Percentiles rank a stretch among this genome's conserved stretches.
These are phyloP conservation scores for Lasioglossum albipes DNA, from an alignment of 1,140 invertebrate genomes.

Conservation along the genomic window DNA sequence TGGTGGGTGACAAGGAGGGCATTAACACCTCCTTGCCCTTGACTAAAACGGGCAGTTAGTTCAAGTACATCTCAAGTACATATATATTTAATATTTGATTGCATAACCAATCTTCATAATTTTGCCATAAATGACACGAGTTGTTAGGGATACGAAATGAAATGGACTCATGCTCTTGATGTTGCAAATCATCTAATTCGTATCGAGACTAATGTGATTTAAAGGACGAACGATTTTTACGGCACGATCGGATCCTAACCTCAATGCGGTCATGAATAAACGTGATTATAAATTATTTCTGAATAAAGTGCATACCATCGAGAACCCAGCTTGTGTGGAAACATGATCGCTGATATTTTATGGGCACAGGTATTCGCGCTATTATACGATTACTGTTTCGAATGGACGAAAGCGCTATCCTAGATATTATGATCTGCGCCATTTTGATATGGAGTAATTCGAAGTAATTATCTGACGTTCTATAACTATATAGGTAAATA, in stretches of 20 bases:
- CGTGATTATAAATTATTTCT: conserved; percentile 49
- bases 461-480: not conserved
- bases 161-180: too few relatives aligned
- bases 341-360: conserved; percentile 72
- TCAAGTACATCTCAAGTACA: not conserved
- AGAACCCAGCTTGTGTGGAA: conserved; percentile 74
- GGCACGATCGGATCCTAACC: conserved; percentile 34
- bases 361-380: conserved; percentile 60
- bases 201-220: not conserved
- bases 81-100: conserved; percentile 41
- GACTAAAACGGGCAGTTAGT: conserved; percentile 60
- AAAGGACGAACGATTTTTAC: not conserved
- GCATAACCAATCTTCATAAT: conserved; percentile 59
- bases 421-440: conserved; percentile 73
- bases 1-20: conserved; percentile 98
- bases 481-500: too few relatives aligned
- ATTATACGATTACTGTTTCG: conserved; percentile 62
- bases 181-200: not conserved
- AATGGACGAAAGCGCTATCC: conserved; percentile 60
- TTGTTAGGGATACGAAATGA: not conserved
- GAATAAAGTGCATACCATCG: conserved; percentile 69
- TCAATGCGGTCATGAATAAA: conserved; percentile 47
- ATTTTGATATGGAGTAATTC: conserved; percentile 60
- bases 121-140: not conserved
- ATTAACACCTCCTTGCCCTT: conserved; percentile 80